Evolutionary conservation across 2,113 vertebrate species (phyloP).

Genomic region (Triplophysa siluroides): DNA sequence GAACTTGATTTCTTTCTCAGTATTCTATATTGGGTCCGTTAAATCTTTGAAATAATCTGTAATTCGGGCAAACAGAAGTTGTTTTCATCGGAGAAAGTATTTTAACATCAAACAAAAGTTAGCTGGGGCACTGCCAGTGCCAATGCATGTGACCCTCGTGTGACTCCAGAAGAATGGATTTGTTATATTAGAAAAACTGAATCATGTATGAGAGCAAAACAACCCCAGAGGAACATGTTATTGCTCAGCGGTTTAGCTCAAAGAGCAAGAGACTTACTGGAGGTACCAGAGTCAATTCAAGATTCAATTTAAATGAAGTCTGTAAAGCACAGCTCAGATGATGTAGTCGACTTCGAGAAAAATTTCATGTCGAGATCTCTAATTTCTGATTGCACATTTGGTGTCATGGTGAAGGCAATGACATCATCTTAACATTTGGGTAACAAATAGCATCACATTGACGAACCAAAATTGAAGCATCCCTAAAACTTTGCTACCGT

Average conservation of each 20-base stretch:
- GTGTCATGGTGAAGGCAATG: no score
- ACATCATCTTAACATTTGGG: no score
- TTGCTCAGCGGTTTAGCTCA: neutral
- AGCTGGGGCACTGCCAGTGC: neutral
- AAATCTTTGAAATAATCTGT: no score
- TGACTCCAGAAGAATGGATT: conserved; percentile 12
- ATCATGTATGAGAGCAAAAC: neutral
- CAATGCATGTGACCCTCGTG: conserved; percentile 12
- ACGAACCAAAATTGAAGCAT: no score
- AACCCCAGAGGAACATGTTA: neutral
- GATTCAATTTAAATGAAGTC: neutral
- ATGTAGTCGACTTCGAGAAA: no score
- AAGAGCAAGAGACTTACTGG: neutral
- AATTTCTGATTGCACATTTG: no score
- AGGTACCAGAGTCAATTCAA: neutral
- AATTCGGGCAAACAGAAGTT: no score
- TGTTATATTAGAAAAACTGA: conserved; percentile 15
- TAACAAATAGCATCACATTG: no score
- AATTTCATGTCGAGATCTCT: no score
- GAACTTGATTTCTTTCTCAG: no score
- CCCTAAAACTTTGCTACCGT: neutral
- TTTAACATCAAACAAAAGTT: conserved; percentile 21
- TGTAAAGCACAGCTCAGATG: no score
- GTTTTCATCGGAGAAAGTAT: neutral
- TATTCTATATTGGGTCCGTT: no score